Evolutionary conservation across 2,888 invertebrate genomes (phyloP).

Genomic region (Spicauda simplicius): DNA sequence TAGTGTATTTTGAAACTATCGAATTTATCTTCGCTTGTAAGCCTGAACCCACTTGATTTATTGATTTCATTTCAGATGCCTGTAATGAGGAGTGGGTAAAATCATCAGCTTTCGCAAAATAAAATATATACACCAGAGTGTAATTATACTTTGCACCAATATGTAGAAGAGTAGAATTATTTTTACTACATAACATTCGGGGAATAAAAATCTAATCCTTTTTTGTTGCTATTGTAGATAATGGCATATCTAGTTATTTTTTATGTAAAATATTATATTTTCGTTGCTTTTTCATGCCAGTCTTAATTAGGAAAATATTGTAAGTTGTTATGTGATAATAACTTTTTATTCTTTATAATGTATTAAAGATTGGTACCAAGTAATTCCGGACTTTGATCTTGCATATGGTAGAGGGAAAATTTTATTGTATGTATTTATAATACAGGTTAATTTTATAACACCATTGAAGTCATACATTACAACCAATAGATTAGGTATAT

Average conservation of each 20-base stretch:
- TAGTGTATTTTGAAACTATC: neutral
- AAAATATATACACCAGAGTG: slow-evolving; percentile 56
- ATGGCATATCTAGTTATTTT: slow-evolving; percentile 58
- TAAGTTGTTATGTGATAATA: slow-evolving; percentile 70
- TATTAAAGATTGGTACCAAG: slow-evolving; percentile 68
- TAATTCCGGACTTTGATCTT: slow-evolving; percentile 30
- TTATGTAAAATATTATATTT: slow-evolving; percentile 61
- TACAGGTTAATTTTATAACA: neutral
- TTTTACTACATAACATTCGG: slow-evolving; percentile 49
- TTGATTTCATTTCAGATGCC: slow-evolving; percentile 54
- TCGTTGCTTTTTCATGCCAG: slow-evolving; percentile 57
- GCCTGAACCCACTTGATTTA: slow-evolving; percentile 19
- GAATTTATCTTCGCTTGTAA: slow-evolving; percentile 18
- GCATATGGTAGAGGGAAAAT: slow-evolving; percentile 11
- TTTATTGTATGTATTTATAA: slow-evolving; percentile 8
- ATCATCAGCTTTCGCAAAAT: slow-evolving; percentile 47
- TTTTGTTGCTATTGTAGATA: slow-evolving; percentile 60
- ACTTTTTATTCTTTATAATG: slow-evolving; percentile 59
- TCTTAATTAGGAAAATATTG: slow-evolving; percentile 63
- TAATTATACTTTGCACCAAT: slow-evolving; percentile 62
- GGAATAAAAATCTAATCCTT: slow-evolving; percentile 47
- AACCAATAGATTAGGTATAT: neutral
- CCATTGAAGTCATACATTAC: neutral
- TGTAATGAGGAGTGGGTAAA: slow-evolving; percentile 45
- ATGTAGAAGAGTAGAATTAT: slow-evolving; percentile 58